Evolutionary conservation across 35 echinoderm and acorn worm species (phyloP), one percentile per base, ranked within the genome.

Genomic region (Eucidaris tribuloides): DNA sequence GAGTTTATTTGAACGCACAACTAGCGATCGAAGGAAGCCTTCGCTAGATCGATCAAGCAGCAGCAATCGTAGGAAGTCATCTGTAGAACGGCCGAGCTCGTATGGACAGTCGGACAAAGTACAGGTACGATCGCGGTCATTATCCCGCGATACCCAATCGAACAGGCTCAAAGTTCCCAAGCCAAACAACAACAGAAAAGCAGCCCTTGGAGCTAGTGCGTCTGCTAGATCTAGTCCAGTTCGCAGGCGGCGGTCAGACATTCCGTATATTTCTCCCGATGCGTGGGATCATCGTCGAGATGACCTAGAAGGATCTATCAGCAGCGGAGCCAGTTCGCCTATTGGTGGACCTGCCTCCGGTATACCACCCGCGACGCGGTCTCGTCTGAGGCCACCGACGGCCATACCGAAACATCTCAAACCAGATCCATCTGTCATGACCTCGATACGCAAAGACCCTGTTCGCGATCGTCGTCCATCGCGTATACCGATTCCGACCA

Each of bases 341-440:
- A 78, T 74, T 14, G 72, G 43, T 35, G 84, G 90, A 29, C 64
- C 85, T 49, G 86, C 61, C 42, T 85, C 89, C 18, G 64, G 81
- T 32, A 50, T 60, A 43, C 71, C 86, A 39, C 36, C 81, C 31
- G 7, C 78, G 7, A 36, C 79, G 17, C 25, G 76, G 38, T 88
- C 85, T 17, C 87, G 92, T 13, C 52, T 94, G 3, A 81, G 87
- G 64, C 92, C 92, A 3, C 68, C 83, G 0, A 94, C 82, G 42
- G 87, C 86, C 14, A 82, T 94, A 25, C 92, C 92, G 0, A 57
- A 40, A 42, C 88, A 86, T 28, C 78, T 94, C 74, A 94, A 90
- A 42, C 81, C 79, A 15, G 87, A 94, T 20, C 80, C 83, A 2
- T 61, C 66, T 30, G 48, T 78, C 57, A 78, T 92, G 23, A 89